These are phyloP conservation scores for Habropoda laboriosa DNA, from an alignment of 1,140 invertebrate species.

Conservation along the genomic window DNA sequence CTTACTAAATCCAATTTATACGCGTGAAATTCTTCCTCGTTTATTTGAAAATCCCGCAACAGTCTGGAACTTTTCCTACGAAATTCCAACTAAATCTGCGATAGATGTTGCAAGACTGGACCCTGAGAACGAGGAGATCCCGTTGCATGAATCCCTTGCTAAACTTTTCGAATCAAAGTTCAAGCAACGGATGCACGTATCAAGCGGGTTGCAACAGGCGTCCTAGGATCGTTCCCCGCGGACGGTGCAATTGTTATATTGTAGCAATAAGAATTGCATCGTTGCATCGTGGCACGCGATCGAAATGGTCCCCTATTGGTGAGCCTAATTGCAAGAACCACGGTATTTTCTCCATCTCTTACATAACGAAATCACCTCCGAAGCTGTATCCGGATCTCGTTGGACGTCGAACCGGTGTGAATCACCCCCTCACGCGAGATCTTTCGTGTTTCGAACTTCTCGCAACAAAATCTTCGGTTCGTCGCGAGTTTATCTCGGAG, in stretches of 20 bases:
- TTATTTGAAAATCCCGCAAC: too few species aligned
- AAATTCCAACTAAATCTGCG: not conserved
- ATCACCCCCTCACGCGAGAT: slow-evolving; percentile 59
- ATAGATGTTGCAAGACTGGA: not conserved
- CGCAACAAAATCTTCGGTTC: slow-evolving; percentile 40
- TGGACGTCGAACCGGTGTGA: slow-evolving; percentile 33
- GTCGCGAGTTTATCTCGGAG: not conserved
- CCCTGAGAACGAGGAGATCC: slow-evolving; percentile 14
- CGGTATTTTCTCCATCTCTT: slow-evolving; percentile 57
- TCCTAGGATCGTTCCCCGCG: slow-evolving; percentile 29
- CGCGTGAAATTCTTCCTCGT: too few species aligned
- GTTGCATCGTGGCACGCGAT: slow-evolving; percentile 62
- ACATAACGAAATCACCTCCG: slow-evolving; percentile 57
- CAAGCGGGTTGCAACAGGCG: slow-evolving; percentile 41
- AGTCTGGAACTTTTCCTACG: not conserved
- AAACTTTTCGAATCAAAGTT: slow-evolving; percentile 48
- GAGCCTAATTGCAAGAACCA: slow-evolving; percentile 61
- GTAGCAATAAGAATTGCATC: slow-evolving; percentile 61
- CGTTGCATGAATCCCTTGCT: slow-evolving; percentile 36
- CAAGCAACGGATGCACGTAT: slow-evolving; percentile 33
- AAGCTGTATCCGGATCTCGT: slow-evolving; percentile 52
- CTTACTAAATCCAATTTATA: too few species aligned
- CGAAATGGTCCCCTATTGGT: slow-evolving; percentile 56
- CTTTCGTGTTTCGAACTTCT: slow-evolving; percentile 4
- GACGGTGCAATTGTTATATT: slow-evolving; percentile 61